Evolutionary conservation across 2,888 invertebrate genomes (phyloP).

Genomic region (Campopleginae sp.): DNA sequence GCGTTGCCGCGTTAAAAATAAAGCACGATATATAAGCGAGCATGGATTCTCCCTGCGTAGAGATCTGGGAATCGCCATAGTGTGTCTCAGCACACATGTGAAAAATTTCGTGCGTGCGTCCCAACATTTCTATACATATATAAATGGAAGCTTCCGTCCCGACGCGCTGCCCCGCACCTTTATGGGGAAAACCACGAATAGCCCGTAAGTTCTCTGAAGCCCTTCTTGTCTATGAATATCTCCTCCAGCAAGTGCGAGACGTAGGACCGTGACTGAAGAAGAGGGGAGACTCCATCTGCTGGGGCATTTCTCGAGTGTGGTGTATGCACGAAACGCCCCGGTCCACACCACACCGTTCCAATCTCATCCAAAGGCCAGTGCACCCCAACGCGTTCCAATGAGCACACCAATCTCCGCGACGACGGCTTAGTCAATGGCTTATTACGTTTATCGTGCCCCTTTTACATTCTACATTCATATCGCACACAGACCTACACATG

Average conservation of each 20-base stretch:
- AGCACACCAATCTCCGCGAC: conserved; percentile 42
- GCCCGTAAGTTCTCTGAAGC: conserved; percentile 79
- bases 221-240: conserved; percentile 82
- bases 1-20: conserved; percentile 58
- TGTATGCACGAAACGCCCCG: conserved; percentile 28
- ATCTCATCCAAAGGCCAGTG: conserved; percentile 58
- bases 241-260: conserved; percentile 66
- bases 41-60: conserved; percentile 26
- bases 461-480: conserved; percentile 8
- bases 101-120: not conserved
- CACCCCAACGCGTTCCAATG: conserved; percentile 52
- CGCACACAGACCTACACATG: not conserved
- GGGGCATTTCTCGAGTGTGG: conserved; percentile 13
- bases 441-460: conserved; percentile 26
- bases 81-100: not conserved
- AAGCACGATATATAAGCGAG: conserved; percentile 15
- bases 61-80: not conserved
- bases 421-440: conserved; percentile 42
- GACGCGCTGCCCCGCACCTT: conserved; percentile 69
- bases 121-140: not conserved
- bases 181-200: conserved; percentile 82
- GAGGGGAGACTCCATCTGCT: conserved; percentile 34
- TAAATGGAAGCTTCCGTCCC: conserved; percentile 44
- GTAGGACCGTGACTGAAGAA: conserved; percentile 47
- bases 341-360: conserved; percentile 37